A percentile compares a stretch with the other conserved stretches of the same genome.
phyloP scores from a whole-genome alignment of 2,888 invertebrate genomes.

The Amphiduros pacificus region DNA sequence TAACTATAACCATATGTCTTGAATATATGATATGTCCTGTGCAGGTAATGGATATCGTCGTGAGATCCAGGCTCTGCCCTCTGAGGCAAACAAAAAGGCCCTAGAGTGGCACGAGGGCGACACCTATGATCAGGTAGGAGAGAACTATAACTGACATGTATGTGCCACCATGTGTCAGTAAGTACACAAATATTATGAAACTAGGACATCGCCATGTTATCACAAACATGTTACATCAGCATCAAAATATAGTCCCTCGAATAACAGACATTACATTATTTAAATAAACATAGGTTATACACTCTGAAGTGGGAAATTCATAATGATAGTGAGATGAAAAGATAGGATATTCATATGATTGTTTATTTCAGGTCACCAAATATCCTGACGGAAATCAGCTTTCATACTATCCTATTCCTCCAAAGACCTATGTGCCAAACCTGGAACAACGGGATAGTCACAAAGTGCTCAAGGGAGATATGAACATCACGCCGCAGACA shows the following conservation, averaged over 20 bases:
- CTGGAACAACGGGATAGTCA: slow-evolving; percentile 35
- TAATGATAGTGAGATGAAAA: no score
- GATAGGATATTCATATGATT: neutral
- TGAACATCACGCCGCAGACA: slow-evolving; percentile 35
- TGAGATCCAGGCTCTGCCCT: slow-evolving; percentile 43
- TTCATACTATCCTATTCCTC: slow-evolving; percentile 48
- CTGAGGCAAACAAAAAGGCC: slow-evolving; percentile 42
- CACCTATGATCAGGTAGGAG: slow-evolving; percentile 50
- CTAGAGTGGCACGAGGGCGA: slow-evolving; percentile 48
- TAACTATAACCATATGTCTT: neutral
- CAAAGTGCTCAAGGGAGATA: slow-evolving; percentile 19
- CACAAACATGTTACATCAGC: no score
- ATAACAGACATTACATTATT: no score
- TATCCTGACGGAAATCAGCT: slow-evolving; percentile 41
- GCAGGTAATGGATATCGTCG: slow-evolving; percentile 44
- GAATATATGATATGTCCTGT: neutral
- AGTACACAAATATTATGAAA: no score
- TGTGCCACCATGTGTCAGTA: no score
- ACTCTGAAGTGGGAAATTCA: no score
- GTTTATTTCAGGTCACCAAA: slow-evolving; percentile 39
- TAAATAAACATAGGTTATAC: no score
- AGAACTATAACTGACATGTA: no score
- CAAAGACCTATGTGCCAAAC: slow-evolving; percentile 48
- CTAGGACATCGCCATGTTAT: no score
- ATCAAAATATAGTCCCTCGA: no score